These are phyloP conservation scores for Trichogramma pretiosum DNA, from an alignment of 1,140 invertebrate species.

Conservation along the genomic window DNA sequence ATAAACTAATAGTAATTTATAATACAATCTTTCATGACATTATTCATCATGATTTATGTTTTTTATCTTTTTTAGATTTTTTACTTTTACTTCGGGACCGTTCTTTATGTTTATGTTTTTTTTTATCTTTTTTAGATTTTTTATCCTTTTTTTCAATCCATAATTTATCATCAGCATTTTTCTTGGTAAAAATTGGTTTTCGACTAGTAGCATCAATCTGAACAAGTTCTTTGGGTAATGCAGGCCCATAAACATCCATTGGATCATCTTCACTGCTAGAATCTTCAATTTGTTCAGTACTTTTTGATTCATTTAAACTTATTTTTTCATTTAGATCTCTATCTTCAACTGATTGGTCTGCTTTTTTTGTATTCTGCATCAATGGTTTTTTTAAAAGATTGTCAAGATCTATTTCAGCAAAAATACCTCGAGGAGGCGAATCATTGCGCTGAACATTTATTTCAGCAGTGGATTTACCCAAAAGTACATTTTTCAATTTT, in stretches of 20 bases:
- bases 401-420: constrained; percentile 63
- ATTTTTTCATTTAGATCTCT: not conserved
- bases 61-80: constrained; percentile 35
- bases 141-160: constrained; percentile 41
- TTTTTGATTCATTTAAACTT: not conserved
- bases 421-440: constrained; percentile 63
- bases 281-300: not conserved
- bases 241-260: constrained; percentile 47
- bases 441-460: constrained; percentile 52
- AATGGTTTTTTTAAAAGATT: constrained; percentile 34
- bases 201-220: constrained; percentile 2
- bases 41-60: too few relatives aligned
- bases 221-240: constrained; percentile 39
- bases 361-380: not conserved
- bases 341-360: not conserved
- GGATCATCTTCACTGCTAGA: not conserved
- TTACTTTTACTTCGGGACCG: constrained; percentile 23
- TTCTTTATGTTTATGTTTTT: constrained; percentile 42
- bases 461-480: constrained; percentile 30
- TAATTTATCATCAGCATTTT: constrained; percentile 21
- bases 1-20: constrained; percentile 1
- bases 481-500: constrained; percentile 30
- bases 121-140: constrained; percentile 40
- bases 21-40: not conserved
- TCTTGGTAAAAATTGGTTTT: too few relatives aligned